Evolutionary conservation across 1,140 invertebrate species (phyloP).

Genomic region (Limonius californicus): DNA sequence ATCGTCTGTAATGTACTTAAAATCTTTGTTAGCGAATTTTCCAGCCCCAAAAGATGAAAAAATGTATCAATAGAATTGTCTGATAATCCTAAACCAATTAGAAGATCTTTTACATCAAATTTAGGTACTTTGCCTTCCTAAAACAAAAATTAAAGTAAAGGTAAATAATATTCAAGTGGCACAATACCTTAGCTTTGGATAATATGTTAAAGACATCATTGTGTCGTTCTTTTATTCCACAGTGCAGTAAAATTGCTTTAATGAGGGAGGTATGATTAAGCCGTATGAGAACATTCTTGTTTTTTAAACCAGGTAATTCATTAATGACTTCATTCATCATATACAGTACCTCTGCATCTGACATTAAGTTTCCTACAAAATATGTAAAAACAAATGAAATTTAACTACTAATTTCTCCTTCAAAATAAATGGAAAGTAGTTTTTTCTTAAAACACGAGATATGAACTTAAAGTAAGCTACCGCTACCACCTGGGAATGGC

Average conservation of each 20-base stretch:
- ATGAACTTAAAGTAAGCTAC: no score
- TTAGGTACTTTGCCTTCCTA: constrained; percentile 62
- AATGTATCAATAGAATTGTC: constrained; percentile 67
- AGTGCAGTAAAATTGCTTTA: constrained; percentile 73
- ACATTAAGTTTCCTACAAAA: constrained; percentile 61
- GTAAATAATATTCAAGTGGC: neutral
- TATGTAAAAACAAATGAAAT: constrained; percentile 20
- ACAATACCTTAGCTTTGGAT: constrained; percentile 54
- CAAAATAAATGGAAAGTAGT: no score
- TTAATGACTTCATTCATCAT: constrained; percentile 73
- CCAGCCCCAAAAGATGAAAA: constrained; percentile 67
- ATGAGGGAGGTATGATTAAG: constrained; percentile 82
- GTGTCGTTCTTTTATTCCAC: constrained; percentile 73
- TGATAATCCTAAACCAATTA: constrained; percentile 63
- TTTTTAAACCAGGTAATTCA: constrained; percentile 63
- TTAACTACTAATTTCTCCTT: no score
- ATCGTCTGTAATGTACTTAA: constrained; percentile 58
- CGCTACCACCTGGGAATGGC: no score
- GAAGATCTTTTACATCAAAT: constrained; percentile 67
- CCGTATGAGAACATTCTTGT: constrained; percentile 68
- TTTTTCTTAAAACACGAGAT: no score
- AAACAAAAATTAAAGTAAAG: neutral
- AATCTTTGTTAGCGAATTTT: constrained; percentile 64
- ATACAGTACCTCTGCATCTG: constrained; percentile 82
- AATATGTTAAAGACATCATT: constrained; percentile 61